Evolutionary conservation across 64 coral and sea anemone species (phyloP).

Genomic region (Dendrophyllia cribrosa): DNA sequence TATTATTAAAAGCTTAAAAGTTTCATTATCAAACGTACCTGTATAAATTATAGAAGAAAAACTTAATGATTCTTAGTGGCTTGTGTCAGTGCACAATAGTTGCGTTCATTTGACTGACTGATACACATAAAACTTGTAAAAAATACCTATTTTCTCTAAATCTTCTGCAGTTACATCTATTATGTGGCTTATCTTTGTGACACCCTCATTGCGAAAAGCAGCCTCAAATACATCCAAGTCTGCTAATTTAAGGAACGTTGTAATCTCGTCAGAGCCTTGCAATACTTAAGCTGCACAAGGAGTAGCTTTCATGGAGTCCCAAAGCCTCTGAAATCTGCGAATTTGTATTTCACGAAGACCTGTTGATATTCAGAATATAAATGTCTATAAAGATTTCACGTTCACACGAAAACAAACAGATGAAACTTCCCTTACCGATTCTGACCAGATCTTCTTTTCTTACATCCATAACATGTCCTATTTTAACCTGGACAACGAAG

Average conservation of each 20-base stretch:
- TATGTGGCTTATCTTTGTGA: conserved; percentile 26
- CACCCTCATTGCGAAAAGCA: conserved; percentile 33
- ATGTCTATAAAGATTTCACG: background rate
- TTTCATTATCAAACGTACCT: conserved; percentile 37
- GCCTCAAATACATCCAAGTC: conserved; percentile 52
- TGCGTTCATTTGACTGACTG: conserved; percentile 6
- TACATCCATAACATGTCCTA: conserved; percentile 37
- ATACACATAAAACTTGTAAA: conserved; percentile 24
- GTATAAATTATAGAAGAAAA: conserved; percentile 38
- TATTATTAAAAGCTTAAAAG: conserved; percentile 22
- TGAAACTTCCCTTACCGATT: conserved; percentile 28
- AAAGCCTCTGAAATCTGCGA: conserved; percentile 46
- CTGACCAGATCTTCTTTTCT: conserved; percentile 35
- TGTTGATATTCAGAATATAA: background rate
- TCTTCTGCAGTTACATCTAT: conserved; percentile 40
- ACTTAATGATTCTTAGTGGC: conserved; percentile 42
- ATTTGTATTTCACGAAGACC: conserved; percentile 56
- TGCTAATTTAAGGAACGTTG: conserved; percentile 42
- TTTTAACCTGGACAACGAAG: background rate
- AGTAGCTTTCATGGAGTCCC: conserved; percentile 41
- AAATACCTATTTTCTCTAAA: conserved; percentile 33
- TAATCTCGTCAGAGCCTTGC: conserved; percentile 39
- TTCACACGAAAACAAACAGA: conserved; percentile 14
- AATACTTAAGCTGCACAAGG: conserved; percentile 14
- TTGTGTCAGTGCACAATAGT: conserved; percentile 15